Evolutionary conservation across 2,113 vertebrate genomes (phyloP).

Genomic region (Catharus minimus): DNA sequence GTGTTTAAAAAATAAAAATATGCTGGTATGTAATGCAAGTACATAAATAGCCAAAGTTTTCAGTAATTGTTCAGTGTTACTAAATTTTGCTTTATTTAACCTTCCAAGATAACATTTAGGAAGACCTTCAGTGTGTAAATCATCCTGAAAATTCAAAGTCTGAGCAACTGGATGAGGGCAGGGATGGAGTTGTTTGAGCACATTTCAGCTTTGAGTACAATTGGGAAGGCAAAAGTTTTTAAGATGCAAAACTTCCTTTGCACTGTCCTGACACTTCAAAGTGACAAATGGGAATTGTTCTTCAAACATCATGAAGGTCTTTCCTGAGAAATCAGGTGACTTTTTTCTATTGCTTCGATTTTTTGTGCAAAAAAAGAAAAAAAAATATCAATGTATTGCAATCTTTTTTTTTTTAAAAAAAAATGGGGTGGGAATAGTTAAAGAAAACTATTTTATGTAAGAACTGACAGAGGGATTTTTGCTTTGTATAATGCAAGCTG

Average conservation of each 20-base stretch:
- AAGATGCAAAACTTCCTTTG: neutral
- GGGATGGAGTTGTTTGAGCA: neutral
- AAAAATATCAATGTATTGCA: conserved; percentile 48
- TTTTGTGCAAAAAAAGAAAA: conserved; percentile 66
- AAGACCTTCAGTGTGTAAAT: conserved; percentile 53
- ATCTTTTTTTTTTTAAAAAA: conserved; percentile 40
- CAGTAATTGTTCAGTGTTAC: conserved; percentile 56
- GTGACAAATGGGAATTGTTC: neutral
- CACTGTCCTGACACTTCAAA: neutral
- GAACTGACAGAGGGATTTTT: conserved; percentile 73
- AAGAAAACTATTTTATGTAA: conserved; percentile 73
- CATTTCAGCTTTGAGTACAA: neutral
- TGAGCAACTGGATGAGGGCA: neutral
- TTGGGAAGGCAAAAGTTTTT: neutral
- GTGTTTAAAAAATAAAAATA: conserved; percentile 11
- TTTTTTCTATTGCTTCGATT: conserved; percentile 61
- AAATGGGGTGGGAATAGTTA: conserved; percentile 41
- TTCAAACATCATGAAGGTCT: conserved; percentile 32
- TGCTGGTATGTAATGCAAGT: conserved; percentile 52
- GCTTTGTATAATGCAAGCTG: conserved; percentile 75
- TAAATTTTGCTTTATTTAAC: conserved; percentile 53
- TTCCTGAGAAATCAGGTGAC: conserved; percentile 63
- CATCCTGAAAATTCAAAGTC: neutral
- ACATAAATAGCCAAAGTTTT: conserved; percentile 60
- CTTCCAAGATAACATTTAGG: conserved; percentile 40